A percentile compares a stretch with the other conserved stretches of the same genome.
Evolutionary conservation across 2,888 invertebrate species (phyloP).

Genomic region (Paralinhomoeus sp.): DNA sequence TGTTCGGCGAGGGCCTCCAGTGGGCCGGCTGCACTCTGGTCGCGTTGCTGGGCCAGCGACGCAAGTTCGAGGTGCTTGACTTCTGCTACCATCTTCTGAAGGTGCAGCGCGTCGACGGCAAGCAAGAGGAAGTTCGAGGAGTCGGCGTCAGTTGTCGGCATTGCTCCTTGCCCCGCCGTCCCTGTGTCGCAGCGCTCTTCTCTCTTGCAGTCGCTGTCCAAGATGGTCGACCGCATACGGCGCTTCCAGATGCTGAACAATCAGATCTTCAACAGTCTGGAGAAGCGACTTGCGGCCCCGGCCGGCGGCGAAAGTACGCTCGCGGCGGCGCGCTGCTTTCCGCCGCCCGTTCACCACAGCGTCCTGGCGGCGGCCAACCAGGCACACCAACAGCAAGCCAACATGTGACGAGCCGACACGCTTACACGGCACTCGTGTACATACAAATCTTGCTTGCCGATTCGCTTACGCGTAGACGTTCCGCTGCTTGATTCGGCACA

Average conservation of each 20-base stretch:
- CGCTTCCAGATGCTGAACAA: slow-evolving; percentile 94
- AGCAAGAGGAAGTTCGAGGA: slow-evolving; percentile 77
- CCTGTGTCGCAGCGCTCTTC: too few species aligned
- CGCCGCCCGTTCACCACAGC: slow-evolving; percentile 65
- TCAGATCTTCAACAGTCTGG: slow-evolving; percentile 34
- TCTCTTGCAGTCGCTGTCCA: slow-evolving; percentile 42
- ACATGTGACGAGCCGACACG: too few species aligned
- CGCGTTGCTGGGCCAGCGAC: slow-evolving; percentile 72
- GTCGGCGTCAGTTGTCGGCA: too few species aligned
- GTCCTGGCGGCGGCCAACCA: too few species aligned
- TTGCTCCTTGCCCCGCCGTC: too few species aligned
- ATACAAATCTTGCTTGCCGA: too few species aligned
- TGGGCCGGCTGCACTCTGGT: slow-evolving; percentile 98
- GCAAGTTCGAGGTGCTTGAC: slow-evolving; percentile 84
- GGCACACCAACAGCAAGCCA: too few species aligned
- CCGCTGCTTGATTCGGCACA: too few species aligned
- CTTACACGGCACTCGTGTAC: too few species aligned
- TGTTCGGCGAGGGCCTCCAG: slow-evolving; percentile 91
- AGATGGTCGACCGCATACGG: slow-evolving; percentile 89
- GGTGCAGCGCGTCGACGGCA: slow-evolving; percentile 81
- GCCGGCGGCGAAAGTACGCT: slow-evolving; percentile 40
- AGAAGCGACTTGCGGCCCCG: slow-evolving; percentile 10
- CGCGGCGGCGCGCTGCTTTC: slow-evolving; percentile 58
- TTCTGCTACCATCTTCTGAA: slow-evolving; percentile 92
- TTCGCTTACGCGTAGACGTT: too few species aligned